A percentile compares a stretch with the other conserved stretches of the same genome.
phyloP scores from a whole-genome alignment of 2,113 vertebrate species.

The Paramisgurnus dabryanus region DNA sequence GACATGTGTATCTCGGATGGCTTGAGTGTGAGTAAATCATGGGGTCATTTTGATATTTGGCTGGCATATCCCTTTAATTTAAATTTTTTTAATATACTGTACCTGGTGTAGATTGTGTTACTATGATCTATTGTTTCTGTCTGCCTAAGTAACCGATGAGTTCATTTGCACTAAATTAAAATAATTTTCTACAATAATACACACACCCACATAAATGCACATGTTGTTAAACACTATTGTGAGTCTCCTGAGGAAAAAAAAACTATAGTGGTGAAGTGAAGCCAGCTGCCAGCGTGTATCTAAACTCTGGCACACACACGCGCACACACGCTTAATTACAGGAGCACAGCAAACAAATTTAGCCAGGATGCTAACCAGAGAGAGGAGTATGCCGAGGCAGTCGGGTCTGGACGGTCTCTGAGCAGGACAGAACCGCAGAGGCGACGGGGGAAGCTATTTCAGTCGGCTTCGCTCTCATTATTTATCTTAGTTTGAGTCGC shows the following conservation, averaged over 20 bases:
- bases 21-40: too few relatives aligned
- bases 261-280: constrained; percentile 48
- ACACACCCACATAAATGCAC: constrained; percentile 4
- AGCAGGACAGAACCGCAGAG: constrained; percentile 78
- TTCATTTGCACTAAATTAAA: too few relatives aligned
- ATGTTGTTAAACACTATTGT: constrained; percentile 53
- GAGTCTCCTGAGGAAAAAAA: constrained; percentile 46
- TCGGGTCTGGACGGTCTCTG: constrained; percentile 77
- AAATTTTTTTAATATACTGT: too few relatives aligned
- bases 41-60: too few relatives aligned
- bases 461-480: constrained; percentile 76
- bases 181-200: background rate
- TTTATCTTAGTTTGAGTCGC: constrained; percentile 77
- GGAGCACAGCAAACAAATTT: constrained; percentile 79
- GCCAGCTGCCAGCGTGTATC: constrained; percentile 79
- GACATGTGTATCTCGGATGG: too few relatives aligned
- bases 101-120: too few relatives aligned
- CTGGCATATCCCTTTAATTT: too few relatives aligned
- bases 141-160: too few relatives aligned
- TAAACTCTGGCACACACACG: constrained; percentile 62
- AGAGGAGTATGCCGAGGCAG: constrained; percentile 80
- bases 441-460: constrained; percentile 75
- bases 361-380: constrained; percentile 82
- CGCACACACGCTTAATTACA: constrained; percentile 79
- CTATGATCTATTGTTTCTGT: too few relatives aligned